Evolutionary conservation across 2,888 invertebrate genomes (phyloP).

Genomic region (Lypha dubia): DNA sequence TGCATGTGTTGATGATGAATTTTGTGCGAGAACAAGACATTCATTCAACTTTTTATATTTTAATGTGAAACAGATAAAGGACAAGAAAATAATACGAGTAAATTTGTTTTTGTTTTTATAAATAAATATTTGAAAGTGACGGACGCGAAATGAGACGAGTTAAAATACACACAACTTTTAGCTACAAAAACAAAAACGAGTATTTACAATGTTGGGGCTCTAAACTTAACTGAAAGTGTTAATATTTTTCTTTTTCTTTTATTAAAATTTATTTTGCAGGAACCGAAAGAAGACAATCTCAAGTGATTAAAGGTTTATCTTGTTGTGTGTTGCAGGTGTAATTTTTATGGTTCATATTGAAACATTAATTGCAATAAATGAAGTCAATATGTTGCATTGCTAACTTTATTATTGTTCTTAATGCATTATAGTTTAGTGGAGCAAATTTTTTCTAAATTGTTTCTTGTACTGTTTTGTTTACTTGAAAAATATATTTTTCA

Average conservation of each 20-base stretch:
- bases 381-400: conserved; percentile 10
- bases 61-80: conserved; percentile 62
- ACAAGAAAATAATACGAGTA: conserved; percentile 8
- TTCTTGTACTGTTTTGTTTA: background rate
- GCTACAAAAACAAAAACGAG: background rate
- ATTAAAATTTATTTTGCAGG: conserved; percentile 4
- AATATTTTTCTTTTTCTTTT: conserved; percentile 42
- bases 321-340: conserved; percentile 47
- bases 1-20: conserved; percentile 29
- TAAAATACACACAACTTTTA: conserved; percentile 6
- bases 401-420: conserved; percentile 11
- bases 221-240: conserved; percentile 42
- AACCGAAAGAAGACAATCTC: background rate
- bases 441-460: conserved; percentile 1
- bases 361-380: conserved; percentile 20
- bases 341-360: conserved; percentile 1
- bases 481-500: too few species aligned
- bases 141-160: conserved; percentile 11
- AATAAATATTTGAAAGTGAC: conserved; percentile 45
- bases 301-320: conserved; percentile 60
- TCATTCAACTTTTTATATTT: conserved; percentile 33
- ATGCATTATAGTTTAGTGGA: background rate
- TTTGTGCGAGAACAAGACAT: too few species aligned
- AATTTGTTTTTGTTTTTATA: too few species aligned
- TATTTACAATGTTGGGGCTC: conserved; percentile 22